Conservation (phyloP, 2,797 vertebrate genomes). For the Notamacropus eugenii region DNA sequence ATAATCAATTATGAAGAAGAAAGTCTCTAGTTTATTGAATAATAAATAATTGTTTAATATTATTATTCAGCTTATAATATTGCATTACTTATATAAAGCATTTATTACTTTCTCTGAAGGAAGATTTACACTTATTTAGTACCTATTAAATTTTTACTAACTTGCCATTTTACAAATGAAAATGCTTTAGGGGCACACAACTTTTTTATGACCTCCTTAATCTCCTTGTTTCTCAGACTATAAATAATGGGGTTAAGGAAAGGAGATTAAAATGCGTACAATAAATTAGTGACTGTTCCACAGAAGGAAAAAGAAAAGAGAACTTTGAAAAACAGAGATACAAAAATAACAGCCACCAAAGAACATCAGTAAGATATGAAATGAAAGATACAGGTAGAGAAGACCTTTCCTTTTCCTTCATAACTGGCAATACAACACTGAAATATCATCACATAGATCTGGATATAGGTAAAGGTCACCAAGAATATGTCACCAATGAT, state of each 20-base stretch:
- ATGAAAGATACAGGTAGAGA: constrained; percentile 84
- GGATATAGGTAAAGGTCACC: constrained; percentile 80
- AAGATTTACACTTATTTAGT: background rate
- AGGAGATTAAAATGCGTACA: background rate
- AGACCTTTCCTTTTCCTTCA: constrained; percentile 75
- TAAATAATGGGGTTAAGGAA: constrained; percentile 69
- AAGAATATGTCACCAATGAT: constrained; percentile 58
- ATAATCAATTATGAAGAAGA: background rate
- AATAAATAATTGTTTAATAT: background rate
- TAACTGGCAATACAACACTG: constrained; percentile 65
- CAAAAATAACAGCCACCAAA: background rate
- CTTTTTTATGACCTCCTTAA: constrained; percentile 40
- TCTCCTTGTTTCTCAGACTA: constrained; percentile 64
- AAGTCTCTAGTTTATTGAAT: background rate
- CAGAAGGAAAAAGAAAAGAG: background rate
- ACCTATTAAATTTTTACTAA: background rate
- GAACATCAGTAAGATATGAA: constrained; percentile 63
- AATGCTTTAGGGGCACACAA: background rate
- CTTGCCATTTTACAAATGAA: background rate
- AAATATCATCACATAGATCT: constrained; percentile 68
- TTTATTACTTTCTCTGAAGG: background rate
- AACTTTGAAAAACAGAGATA: background rate
- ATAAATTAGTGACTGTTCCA: background rate
- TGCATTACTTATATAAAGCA: background rate
- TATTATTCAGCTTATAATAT: background rate